Percentiles rank a stretch among this genome's conserved stretches.
These are phyloP conservation scores for Mythimna albipuncta DNA, from an alignment of 2,888 invertebrate species.

Conservation along the genomic window DNA sequence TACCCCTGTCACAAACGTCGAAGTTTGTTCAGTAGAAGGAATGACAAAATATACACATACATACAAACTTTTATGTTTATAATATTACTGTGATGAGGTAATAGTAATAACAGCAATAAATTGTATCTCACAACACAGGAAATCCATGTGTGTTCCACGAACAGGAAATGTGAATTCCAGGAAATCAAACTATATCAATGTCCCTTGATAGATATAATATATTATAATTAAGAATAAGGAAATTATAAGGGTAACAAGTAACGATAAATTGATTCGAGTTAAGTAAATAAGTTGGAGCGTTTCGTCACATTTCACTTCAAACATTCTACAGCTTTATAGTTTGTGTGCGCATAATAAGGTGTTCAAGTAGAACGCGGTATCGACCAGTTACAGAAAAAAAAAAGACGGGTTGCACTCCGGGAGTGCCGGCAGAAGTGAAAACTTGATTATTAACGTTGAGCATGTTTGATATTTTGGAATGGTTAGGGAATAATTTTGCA, in stretches of 20 bases:
- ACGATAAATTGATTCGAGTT: background rate
- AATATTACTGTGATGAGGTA: background rate
- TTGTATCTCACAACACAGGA: background rate
- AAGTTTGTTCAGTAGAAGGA: too few species aligned
- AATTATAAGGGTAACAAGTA: background rate
- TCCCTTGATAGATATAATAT: background rate
- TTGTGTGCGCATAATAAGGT: too few species aligned
- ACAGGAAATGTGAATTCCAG: background rate
- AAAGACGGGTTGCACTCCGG: too few species aligned
- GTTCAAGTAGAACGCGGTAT: too few species aligned
- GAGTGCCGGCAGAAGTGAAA: too few species aligned
- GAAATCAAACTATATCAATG: background rate
- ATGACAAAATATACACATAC: too few species aligned
- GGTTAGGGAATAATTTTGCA: too few species aligned
- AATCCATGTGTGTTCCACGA: background rate
- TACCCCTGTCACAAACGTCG: too few species aligned
- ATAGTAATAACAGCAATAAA: background rate
- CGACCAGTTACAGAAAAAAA: too few species aligned
- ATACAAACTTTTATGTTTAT: too few species aligned
- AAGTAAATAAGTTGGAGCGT: background rate
- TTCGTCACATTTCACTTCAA: background rate
- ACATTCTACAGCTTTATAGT: background rate
- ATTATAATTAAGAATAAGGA: background rate
- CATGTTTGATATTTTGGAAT: too few species aligned
- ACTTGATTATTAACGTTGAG: too few species aligned